These are phyloP conservation scores for Channa argus DNA, from an alignment of 2,113 vertebrate genomes.

Conservation along the genomic window DNA sequence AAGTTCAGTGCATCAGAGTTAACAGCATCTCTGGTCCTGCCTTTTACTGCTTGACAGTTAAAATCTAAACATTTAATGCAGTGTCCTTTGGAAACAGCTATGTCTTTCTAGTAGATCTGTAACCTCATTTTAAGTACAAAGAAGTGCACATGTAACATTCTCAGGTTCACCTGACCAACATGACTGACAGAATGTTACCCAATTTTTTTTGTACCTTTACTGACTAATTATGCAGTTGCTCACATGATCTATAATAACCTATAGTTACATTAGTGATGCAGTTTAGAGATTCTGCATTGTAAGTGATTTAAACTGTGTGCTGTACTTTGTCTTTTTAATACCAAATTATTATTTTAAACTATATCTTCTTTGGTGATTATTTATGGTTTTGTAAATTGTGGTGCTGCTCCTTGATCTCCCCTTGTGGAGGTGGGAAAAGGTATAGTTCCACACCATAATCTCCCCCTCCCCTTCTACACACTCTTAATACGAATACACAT, in stretches of 20 bases:
- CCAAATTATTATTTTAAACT: background rate
- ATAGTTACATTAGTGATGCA: too few relatives aligned
- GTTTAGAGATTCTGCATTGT: background rate
- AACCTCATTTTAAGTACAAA: background rate
- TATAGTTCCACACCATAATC: background rate
- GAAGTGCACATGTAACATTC: slow-evolving; percentile 7
- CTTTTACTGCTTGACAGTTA: background rate
- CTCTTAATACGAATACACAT: background rate
- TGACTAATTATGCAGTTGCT: slow-evolving; percentile 5
- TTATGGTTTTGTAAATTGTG: background rate
- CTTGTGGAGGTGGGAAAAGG: too few relatives aligned
- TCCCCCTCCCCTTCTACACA: background rate
- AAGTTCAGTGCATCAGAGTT: background rate
- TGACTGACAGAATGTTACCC: slow-evolving; percentile 52
- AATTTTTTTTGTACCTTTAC: slow-evolving; percentile 3
- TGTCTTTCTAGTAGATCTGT: background rate
- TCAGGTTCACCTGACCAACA: slow-evolving; percentile 35
- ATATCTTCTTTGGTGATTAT: background rate
- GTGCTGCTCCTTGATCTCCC: slow-evolving; percentile 19
- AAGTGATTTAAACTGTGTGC: slow-evolving; percentile 3
- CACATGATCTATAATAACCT: background rate
- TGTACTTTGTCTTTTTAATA: slow-evolving; percentile 22
- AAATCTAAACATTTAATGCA: background rate
- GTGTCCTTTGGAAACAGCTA: background rate
- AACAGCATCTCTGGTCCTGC: background rate